Evolutionary conservation across 2,888 invertebrate genomes (phyloP).

Genomic region (Folsomia manolachei): DNA sequence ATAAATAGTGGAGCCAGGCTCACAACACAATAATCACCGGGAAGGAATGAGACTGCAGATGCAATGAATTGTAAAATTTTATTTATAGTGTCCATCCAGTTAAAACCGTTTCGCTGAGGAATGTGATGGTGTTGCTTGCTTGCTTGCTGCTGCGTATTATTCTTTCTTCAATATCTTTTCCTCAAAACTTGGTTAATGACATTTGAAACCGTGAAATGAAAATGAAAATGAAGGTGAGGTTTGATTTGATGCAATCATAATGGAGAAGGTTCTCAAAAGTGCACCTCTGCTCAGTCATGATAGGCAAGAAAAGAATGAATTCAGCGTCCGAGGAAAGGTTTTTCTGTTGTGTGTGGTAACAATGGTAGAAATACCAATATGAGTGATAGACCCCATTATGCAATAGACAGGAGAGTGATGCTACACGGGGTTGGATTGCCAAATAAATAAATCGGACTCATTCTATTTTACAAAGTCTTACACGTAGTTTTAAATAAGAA

Average conservation of each 20-base stretch:
- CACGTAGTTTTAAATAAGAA: no score
- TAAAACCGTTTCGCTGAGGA: not conserved
- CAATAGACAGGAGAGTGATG: not conserved
- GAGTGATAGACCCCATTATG: constrained; percentile 1
- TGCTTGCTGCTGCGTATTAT: not conserved
- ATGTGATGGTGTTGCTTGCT: not conserved
- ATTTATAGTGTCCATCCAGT: not conserved
- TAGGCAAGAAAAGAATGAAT: constrained; percentile 3
- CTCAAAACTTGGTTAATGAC: not conserved
- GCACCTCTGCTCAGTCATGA: constrained; percentile 20
- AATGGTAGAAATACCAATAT: constrained; percentile 5
- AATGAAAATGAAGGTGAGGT: not conserved
- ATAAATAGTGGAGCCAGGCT: no score
- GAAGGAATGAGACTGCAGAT: no score
- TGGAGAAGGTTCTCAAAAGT: constrained; percentile 1
- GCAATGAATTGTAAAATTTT: no score
- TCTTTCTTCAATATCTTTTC: no score
- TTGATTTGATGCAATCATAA: not conserved
- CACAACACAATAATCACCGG: no score
- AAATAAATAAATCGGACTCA: not conserved
- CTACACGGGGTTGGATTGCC: not conserved
- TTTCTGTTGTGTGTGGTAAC: not conserved
- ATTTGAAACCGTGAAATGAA: constrained; percentile 13
- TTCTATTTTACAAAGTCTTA: no score
- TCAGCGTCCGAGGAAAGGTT: not conserved